Conservation (phyloP, 2,797 vertebrate genomes). For the Enteromius argenteus region DNA sequence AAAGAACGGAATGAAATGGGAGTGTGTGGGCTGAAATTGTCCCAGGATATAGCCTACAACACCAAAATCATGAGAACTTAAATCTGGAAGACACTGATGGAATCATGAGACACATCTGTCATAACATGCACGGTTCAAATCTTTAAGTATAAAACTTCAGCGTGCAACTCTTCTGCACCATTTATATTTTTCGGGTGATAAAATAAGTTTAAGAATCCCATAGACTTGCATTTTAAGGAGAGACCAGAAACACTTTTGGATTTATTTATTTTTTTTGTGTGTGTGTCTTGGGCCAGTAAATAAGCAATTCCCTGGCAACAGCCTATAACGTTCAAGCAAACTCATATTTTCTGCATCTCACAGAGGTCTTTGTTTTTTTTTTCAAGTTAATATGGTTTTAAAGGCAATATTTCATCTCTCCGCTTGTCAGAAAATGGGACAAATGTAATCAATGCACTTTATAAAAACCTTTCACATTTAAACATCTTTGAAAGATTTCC, state of each 20-base stretch:
- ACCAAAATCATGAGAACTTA: slow-evolving; percentile 22
- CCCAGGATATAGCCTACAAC: slow-evolving; percentile 23
- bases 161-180: neutral
- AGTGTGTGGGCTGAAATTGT: slow-evolving; percentile 50
- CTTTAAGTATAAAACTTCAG: slow-evolving; percentile 7
- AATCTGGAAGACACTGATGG: slow-evolving; percentile 23
- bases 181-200: slow-evolving; percentile 14
- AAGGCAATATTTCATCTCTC: neutral
- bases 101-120: slow-evolving; percentile 33
- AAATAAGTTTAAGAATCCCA: neutral
- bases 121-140: slow-evolving; percentile 12
- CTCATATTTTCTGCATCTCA: neutral
- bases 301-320: neutral
- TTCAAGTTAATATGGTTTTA: neutral
- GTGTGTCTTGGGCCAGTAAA: neutral
- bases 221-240: neutral
- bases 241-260: neutral
- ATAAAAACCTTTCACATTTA: neutral
- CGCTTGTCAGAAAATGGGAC: slow-evolving; percentile 1
- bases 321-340: neutral
- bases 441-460: neutral
- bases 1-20: slow-evolving; percentile 38
- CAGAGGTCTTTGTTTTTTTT: neutral
- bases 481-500: neutral
- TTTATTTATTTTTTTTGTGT: neutral